Conservation (phyloP, 2,888 invertebrate genomes). For the Plemyria rubiginata region DNA sequence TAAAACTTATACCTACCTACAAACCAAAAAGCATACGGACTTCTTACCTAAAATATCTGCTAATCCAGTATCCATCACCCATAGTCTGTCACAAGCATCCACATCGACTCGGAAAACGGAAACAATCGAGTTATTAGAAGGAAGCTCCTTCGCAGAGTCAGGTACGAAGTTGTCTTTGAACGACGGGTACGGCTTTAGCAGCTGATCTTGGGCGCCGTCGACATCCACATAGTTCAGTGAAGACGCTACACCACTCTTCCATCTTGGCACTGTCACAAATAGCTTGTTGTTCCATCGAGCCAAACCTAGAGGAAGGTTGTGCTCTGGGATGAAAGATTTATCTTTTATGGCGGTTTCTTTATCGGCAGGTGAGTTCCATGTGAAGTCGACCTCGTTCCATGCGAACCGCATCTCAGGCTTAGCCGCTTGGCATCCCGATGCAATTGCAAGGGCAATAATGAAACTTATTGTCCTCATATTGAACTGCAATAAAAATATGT, state of each 20-base stretch:
- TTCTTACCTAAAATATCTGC: constrained; percentile 88
- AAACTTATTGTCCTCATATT: constrained; percentile 62
- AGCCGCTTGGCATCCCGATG: constrained; percentile 66
- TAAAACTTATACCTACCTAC: too few species aligned
- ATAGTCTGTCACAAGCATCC: constrained; percentile 91
- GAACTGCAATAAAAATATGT: constrained; percentile 49
- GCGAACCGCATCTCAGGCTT: constrained; percentile 87
- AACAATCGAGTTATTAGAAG: constrained; percentile 86
- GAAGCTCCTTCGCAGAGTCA: constrained; percentile 71
- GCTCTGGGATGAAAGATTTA: constrained; percentile 85
- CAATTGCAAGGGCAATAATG: constrained; percentile 58
- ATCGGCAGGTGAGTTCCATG: constrained; percentile 86
- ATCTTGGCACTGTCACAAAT: constrained; percentile 89
- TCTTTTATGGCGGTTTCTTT: constrained; percentile 85
- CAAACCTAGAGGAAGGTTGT: constrained; percentile 89
- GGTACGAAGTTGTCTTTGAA: constrained; percentile 92
- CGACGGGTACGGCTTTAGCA: constrained; percentile 90
- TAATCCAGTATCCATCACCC: constrained; percentile 92
- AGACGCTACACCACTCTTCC: constrained; percentile 89
- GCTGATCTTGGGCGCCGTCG: constrained; percentile 87
- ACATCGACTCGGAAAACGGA: constrained; percentile 90
- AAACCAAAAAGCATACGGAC: background rate
- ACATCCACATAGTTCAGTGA: constrained; percentile 88
- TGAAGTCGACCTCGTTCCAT: constrained; percentile 89
- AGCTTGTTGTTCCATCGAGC: constrained; percentile 89